A percentile compares a stretch with the other conserved stretches of the same genome.
Evolutionary conservation across 2,113 vertebrate species (phyloP).

Genomic region (Albula glossodonta): DNA sequence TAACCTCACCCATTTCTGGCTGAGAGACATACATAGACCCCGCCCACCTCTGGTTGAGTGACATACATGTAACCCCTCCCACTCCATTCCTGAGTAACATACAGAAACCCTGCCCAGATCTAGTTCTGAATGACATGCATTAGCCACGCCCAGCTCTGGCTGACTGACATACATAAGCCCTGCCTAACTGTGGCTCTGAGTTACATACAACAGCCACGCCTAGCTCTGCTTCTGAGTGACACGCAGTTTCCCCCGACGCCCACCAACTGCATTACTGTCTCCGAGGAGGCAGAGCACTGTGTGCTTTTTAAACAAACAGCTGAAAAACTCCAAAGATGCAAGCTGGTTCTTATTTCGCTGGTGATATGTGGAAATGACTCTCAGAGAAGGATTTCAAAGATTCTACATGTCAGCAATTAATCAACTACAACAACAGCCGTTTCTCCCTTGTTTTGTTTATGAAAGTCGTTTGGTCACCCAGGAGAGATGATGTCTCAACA

Average conservation of each 20-base stretch:
- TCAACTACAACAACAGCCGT: constrained; percentile 44
- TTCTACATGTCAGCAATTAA: constrained; percentile 41
- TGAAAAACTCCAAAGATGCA: background rate
- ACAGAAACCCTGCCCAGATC: no score
- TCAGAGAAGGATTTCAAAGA: background rate
- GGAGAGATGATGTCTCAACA: constrained; percentile 39
- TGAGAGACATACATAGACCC: background rate
- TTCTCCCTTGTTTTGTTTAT: constrained; percentile 31
- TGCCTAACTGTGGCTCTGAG: no score
- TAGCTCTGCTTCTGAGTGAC: no score
- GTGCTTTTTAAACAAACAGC: constrained; percentile 4
- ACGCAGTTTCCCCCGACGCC: no score
- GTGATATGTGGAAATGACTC: background rate
- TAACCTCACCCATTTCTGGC: background rate
- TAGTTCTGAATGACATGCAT: no score
- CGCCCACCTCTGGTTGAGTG: background rate
- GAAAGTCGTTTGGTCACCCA: constrained; percentile 7
- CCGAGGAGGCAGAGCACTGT: background rate
- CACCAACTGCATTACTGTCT: background rate
- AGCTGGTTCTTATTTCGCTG: constrained; percentile 7
- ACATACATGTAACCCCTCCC: no score
- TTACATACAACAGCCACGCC: no score
- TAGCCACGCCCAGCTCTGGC: no score
- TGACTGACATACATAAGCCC: no score
- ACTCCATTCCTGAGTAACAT: no score